These are phyloP conservation scores for Drosophila niveifrons DNA, from an alignment of 2,888 invertebrate genomes.

Conservation along the genomic window DNA sequence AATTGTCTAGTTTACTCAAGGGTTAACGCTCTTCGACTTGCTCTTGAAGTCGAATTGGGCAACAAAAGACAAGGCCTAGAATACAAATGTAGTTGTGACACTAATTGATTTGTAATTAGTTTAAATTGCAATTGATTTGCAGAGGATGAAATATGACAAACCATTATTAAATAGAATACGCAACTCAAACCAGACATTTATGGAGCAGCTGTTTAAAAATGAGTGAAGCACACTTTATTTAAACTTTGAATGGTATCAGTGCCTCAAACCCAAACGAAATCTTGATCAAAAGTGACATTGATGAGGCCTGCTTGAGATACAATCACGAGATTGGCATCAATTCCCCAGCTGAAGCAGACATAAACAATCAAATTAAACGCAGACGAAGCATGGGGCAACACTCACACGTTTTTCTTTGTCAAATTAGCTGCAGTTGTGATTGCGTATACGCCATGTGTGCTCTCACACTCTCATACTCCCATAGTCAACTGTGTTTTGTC, in stretches of 20 bases:
- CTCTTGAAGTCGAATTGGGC: constrained; percentile 30
- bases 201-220: constrained; percentile 32
- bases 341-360: constrained; percentile 60
- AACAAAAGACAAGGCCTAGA: constrained; percentile 25
- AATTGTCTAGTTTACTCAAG: constrained; percentile 12
- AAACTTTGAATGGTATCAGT: constrained; percentile 8
- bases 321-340: constrained; percentile 49
- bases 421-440: constrained; percentile 67
- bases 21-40: constrained; percentile 34
- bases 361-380: constrained; percentile 72
- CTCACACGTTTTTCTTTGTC: constrained; percentile 38
- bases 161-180: neutral
- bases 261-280: neutral
- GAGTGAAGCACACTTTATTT: constrained; percentile 35
- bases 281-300: constrained; percentile 43
- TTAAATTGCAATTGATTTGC: neutral
- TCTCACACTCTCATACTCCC: constrained; percentile 2
- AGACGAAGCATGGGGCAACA: constrained; percentile 20
- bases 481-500: neutral
- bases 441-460: constrained; percentile 49
- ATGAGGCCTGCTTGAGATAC: constrained; percentile 47
- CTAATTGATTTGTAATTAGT: neutral
- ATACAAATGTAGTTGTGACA: neutral
- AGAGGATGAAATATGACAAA: too few relatives aligned
- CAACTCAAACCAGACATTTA: constrained; percentile 20